Evolutionary conservation across 2,113 vertebrate species (phyloP).

Genomic region (Addax nasomaculatus): DNA sequence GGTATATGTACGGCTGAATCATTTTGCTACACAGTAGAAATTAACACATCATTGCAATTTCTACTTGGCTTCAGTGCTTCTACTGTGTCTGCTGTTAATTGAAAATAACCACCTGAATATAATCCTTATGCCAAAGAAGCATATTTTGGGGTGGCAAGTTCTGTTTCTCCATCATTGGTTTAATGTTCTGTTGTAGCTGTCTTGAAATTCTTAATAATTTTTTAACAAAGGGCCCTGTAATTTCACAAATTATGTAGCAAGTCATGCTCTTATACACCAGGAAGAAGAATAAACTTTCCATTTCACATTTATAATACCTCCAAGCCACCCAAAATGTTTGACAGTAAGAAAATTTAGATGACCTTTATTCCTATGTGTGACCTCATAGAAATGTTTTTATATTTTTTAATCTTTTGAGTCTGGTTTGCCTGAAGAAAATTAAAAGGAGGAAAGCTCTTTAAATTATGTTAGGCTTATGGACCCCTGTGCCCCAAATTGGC

Average conservation of each 20-base stretch:
- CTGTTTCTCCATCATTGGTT: not conserved
- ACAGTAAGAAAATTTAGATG: slow-evolving; percentile 38
- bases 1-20: not conserved
- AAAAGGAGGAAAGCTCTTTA: slow-evolving; percentile 6
- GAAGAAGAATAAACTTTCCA: slow-evolving; percentile 38
- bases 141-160: not conserved
- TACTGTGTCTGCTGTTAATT: not conserved
- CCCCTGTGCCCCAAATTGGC: not conserved
- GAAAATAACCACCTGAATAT: not conserved
- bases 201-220: slow-evolving; percentile 25
- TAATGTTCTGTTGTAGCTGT: not conserved
- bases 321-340: slow-evolving; percentile 5
- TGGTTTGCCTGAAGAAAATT: slow-evolving; percentile 26
- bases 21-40: not conserved
- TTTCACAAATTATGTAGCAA: slow-evolving; percentile 2
- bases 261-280: not conserved
- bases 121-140: not conserved
- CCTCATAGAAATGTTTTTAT: not conserved
- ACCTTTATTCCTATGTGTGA: slow-evolving; percentile 16
- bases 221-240: not conserved
- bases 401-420: slow-evolving; percentile 27
- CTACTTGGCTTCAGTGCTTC: not conserved
- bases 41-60: not conserved
- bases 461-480: not conserved
- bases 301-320: slow-evolving; percentile 14